Evolutionary conservation across 2,113 vertebrate species (phyloP), one percentile per base, ranked within the genome.

Genomic region (Phyllostomus discolor): DNA sequence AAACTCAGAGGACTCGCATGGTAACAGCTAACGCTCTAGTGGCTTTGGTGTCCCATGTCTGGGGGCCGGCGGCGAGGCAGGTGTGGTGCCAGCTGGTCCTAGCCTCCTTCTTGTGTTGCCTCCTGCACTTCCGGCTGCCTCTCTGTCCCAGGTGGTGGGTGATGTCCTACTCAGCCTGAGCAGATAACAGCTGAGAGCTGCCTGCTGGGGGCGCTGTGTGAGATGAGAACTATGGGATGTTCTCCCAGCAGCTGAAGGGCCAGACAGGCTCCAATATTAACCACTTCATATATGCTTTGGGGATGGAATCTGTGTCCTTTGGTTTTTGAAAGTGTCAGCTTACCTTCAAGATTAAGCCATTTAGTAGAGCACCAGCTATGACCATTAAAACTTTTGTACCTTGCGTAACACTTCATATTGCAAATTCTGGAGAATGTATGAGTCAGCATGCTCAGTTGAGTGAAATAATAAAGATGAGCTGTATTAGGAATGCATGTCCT

Each of bases 401-500:
- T 52, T 73, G 20, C 2, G 10, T 69, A 33, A 35, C 31, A 17
- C 57, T 89, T 52, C 26, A 59, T 8, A 46, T 4, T 8, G 57
- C 26, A 59, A 50, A 7, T 52, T 90, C 38, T 86, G 20, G 69
- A 76, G 54, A 54, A n/a, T 31, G 15, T 76, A 11, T 54, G 24
- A 88, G 28, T 46, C 78, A 62, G 24, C 73, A 81, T 46, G 72
- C 20, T 67, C 17, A n/a, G 3, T 66, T 82, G 54, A 52, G 33
- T 78, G 41, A 90, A 82, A 73, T 79, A 88, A 85, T 94, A 95
- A 96, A 95, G 62, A 67, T 33, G n/a, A 62, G 48, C 66, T 83
- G 17, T 28, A n/a, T n/a, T 64, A n/a, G 48, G 22, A 86, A 48
- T 52, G 90, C 14, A 15, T 0, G 1, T 20, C 59, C 31, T 95